Evolutionary conservation across 2,888 invertebrate species (phyloP), one percentile per base, ranked within the genome.

Genomic region (Poecilobothrus nobilitatus): DNA sequence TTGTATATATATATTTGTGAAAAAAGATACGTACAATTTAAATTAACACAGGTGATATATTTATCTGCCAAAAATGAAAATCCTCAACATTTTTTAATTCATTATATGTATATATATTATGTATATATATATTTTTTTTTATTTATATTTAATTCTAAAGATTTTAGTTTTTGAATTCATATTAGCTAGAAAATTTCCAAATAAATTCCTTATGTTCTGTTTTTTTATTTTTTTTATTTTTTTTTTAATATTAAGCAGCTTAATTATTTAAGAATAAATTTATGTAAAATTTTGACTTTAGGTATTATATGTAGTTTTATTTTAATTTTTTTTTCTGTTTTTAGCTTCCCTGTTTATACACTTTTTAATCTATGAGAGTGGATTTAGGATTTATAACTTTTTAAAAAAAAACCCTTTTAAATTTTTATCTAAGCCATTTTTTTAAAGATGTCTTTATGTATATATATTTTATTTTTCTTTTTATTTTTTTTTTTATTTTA

Each of bases 41-140:
- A 63, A 21, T 15, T 22, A 63, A 63, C 9, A 63, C 53, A 53
- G n/a, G 53, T 53, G 53, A 53, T 53, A 53, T 53, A 53, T 53
- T 53, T 53, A 18, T 15, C 53, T 53, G 53, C 53, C 53, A 53
- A 53, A 53, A 53, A 18, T 53, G n/a, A 53, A 53, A 53, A 53
- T 53, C 53, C 53, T 53, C 53, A 53, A 53, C 53, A 53, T 53
- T 53, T 53, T n/a, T 53, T 53, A 53, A 53, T 53, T 53, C 53
- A 18, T 53, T 53, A 53, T 18, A n/a, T 27, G 15, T 53, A 15
- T 53, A 18, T 53, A 53, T 53, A 15, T 18, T 15, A 53, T 53
- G 2, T 53, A 9, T 53, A 53, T 12, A 53, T 12, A 12, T 53
- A 9, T 53, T 53, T 53, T 53, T 53, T 53, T 53, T n/a, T n/a